phyloP scores from a whole-genome alignment of 2,797 vertebrate genomes.

The Crocidura indochinensis region DNA sequence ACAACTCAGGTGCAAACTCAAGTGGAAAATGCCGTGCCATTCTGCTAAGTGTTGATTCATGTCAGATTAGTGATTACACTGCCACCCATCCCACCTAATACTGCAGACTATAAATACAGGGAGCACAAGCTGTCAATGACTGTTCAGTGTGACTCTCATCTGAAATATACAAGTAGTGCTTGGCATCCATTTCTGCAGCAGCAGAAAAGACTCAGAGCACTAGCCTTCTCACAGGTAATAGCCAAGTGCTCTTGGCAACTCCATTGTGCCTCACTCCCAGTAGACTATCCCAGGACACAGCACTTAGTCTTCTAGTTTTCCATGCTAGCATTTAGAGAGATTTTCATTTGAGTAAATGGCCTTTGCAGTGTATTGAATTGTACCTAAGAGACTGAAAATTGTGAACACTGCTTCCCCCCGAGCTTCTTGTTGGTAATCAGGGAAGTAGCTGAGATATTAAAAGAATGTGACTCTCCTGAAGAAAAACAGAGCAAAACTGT shows the following conservation, averaged over 20 bases:
- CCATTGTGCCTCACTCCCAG: not conserved
- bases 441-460: conserved; percentile 33
- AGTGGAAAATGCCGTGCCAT: conserved; percentile 72
- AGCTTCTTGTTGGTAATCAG: conserved; percentile 28
- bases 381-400: conserved; percentile 42
- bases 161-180: not conserved
- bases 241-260: not conserved
- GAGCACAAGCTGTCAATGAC: not conserved
- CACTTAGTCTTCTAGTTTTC: conserved; percentile 14
- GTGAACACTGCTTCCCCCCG: conserved; percentile 14
- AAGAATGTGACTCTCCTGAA: conserved; percentile 39
- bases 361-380: conserved; percentile 37
- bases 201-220: not conserved
- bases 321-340: conserved; percentile 52
- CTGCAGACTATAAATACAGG: conserved; percentile 21
- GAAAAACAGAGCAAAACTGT: conserved; percentile 20
- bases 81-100: conserved; percentile 50
- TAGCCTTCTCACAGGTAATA: conserved; percentile 7
- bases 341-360: conserved; percentile 69
- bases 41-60: conserved; percentile 69
- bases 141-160: conserved; percentile 28
- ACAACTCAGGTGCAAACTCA: conserved; percentile 76
- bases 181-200: not conserved
- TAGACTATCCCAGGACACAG: not conserved
- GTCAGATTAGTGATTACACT: conserved; percentile 71